A percentile compares a stretch with the other conserved stretches of the same genome.
Evolutionary conservation across 2,113 vertebrate species (phyloP).

Genomic region (Macrotus californicus): DNA sequence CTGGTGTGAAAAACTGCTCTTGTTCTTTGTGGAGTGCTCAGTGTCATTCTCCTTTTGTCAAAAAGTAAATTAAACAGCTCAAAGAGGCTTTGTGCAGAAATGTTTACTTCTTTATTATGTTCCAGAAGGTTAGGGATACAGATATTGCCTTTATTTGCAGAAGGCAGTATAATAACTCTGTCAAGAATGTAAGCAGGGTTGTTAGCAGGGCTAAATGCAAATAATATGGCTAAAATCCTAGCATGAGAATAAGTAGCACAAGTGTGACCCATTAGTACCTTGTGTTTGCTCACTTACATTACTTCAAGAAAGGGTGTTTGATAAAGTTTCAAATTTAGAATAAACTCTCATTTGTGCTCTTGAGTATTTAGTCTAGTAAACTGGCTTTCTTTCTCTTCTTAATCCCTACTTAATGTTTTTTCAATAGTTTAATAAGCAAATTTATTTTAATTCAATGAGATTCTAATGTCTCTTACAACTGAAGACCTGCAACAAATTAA

Average conservation of each 20-base stretch:
- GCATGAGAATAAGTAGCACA: constrained; percentile 44
- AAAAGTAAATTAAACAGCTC: constrained; percentile 77
- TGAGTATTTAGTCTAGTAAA: background rate
- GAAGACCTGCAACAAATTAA: constrained; percentile 39
- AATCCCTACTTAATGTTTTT: constrained; percentile 40
- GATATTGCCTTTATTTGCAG: constrained; percentile 73
- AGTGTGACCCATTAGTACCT: constrained; percentile 37
- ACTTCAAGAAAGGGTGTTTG: constrained; percentile 45
- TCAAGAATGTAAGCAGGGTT: constrained; percentile 72
- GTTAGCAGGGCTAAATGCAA: constrained; percentile 74
- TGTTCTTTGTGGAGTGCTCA: constrained; percentile 71
- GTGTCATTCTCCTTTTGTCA: constrained; percentile 74
- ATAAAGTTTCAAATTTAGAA: constrained; percentile 49
- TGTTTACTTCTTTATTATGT: constrained; percentile 75
- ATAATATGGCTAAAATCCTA: constrained; percentile 59
- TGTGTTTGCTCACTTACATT: constrained; percentile 1
- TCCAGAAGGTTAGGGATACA: constrained; percentile 73
- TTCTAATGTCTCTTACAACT: constrained; percentile 13
- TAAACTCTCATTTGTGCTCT: constrained; percentile 28
- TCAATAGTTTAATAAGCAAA: constrained; percentile 20
- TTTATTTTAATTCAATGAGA: constrained; percentile 40
- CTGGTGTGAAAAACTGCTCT: constrained; percentile 67
- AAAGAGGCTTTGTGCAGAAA: constrained; percentile 76
- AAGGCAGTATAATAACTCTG: constrained; percentile 64
- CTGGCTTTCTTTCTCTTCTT: background rate